Conservation (phyloP, 2,113 vertebrate species). For the Hippopotamus amphibius region DNA sequence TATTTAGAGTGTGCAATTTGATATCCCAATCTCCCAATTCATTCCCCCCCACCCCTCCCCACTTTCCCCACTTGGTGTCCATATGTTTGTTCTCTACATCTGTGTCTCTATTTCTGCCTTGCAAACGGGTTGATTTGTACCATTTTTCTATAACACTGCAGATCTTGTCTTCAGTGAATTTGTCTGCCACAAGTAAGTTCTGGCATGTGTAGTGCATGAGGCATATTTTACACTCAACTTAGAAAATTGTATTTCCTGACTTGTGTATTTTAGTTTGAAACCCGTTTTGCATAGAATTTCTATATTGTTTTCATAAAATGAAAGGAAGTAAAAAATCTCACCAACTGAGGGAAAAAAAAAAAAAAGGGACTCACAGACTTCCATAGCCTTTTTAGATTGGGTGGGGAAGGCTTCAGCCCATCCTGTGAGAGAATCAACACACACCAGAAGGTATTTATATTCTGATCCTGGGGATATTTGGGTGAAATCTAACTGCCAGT, state of each 20-base stretch:
- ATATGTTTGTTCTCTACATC: too few species aligned
- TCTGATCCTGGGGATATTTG: background rate
- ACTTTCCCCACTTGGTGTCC: too few species aligned
- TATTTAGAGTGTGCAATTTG: too few species aligned
- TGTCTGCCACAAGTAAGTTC: slow-evolving; percentile 27
- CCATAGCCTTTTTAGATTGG: background rate
- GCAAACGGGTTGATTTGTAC: too few species aligned
- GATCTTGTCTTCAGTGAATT: background rate
- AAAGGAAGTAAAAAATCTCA: slow-evolving; percentile 19
- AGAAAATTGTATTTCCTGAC: slow-evolving; percentile 33
- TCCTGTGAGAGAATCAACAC: background rate
- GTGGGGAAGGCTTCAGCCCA: background rate
- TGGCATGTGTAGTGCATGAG: background rate
- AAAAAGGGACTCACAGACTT: background rate
- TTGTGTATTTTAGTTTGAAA: slow-evolving; percentile 3
- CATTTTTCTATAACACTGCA: too few species aligned
- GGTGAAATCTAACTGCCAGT: background rate
- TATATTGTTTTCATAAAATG: slow-evolving; percentile 29
- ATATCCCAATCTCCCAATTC: too few species aligned
- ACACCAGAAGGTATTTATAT: background rate
- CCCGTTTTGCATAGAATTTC: slow-evolving; percentile 13
- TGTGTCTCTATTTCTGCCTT: too few species aligned
- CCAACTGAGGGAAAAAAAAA: background rate
- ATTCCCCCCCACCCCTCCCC: too few species aligned
- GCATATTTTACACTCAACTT: background rate